These are phyloP conservation scores for Trissonchulus latispiculum DNA, from an alignment of 2,888 invertebrate genomes.

Conservation along the genomic window DNA sequence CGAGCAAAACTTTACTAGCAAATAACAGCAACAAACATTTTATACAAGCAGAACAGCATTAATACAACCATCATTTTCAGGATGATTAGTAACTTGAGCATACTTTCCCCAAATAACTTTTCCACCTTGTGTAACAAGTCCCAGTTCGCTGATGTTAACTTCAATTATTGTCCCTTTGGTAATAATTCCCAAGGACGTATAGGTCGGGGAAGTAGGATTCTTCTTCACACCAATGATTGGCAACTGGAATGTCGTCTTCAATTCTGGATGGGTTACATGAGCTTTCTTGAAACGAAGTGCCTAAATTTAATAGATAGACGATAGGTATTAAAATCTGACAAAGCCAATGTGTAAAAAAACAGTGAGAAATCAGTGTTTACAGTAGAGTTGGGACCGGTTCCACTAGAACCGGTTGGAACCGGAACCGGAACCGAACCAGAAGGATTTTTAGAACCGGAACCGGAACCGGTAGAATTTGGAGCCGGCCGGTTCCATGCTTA, in stretches of 20 bases:
- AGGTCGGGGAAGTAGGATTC: slow-evolving; percentile 94
- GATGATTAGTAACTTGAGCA: slow-evolving; percentile 98
- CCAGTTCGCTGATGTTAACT: slow-evolving; percentile 90
- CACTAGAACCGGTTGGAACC: no score
- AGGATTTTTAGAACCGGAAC: no score
- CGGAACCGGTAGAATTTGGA: no score
- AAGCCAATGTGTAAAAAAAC: no score
- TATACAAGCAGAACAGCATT: slow-evolving; percentile 93
- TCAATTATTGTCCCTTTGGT: slow-evolving; percentile 60
- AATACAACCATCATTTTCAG: slow-evolving; percentile 98
- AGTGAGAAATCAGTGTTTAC: no score
- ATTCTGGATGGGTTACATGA: slow-evolving; percentile 96
- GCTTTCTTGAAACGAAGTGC: slow-evolving; percentile 88
- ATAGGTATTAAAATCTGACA: no score
- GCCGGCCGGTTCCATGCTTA: no score
- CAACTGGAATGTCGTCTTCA: slow-evolving; percentile 91
- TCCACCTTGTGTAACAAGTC: slow-evolving; percentile 94
- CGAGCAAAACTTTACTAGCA: no score
- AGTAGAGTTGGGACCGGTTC: no score
- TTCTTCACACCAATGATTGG: slow-evolving; percentile 98
- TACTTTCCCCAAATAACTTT: slow-evolving; percentile 99
- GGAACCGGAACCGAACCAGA: no score
- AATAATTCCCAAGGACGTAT: slow-evolving; percentile 90
- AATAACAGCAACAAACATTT: slow-evolving; percentile 35
- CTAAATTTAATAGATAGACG: no score